Conservation (phyloP, 2,797 vertebrate species). For the Loriculus beryllinus region DNA sequence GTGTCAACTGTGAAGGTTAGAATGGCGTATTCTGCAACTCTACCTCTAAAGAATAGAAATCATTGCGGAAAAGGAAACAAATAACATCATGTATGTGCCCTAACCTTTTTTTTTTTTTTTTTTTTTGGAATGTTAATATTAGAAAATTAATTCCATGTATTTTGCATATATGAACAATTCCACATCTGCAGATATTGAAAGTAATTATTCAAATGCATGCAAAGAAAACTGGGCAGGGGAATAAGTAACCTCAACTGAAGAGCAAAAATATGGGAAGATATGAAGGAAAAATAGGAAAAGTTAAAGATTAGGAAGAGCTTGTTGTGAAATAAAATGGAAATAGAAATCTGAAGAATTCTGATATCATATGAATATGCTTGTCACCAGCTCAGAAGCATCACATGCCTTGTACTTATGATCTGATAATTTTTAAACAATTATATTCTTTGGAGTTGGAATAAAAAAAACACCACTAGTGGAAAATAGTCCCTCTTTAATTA, state of each 20-base stretch:
- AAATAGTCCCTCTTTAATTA: not conserved
- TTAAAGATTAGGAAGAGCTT: not conserved
- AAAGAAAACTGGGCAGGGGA: fast-evolving
- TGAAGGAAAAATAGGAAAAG: not conserved
- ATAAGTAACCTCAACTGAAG: not conserved
- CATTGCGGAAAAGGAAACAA: not conserved
- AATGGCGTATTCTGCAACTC: not conserved
- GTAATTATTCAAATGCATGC: not conserved
- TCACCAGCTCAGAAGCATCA: not conserved
- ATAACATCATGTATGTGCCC: not conserved
- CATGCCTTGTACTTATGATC: not conserved
- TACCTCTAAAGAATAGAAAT: not conserved
- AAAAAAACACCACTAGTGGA: not conserved
- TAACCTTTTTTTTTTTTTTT: not conserved
- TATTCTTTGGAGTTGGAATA: not conserved
- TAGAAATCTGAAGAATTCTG: not conserved
- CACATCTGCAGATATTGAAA: not conserved
- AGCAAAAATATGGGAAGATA: not conserved
- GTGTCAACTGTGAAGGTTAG: not conserved
- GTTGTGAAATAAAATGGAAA: not conserved
- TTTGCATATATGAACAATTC: not conserved
- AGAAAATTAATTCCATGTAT: not conserved
- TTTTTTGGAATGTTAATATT: not conserved
- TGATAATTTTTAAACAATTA: not conserved
- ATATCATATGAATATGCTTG: not conserved